Conservation (phyloP, 2,797 vertebrate genomes). For the Amblyraja radiata region DNA sequence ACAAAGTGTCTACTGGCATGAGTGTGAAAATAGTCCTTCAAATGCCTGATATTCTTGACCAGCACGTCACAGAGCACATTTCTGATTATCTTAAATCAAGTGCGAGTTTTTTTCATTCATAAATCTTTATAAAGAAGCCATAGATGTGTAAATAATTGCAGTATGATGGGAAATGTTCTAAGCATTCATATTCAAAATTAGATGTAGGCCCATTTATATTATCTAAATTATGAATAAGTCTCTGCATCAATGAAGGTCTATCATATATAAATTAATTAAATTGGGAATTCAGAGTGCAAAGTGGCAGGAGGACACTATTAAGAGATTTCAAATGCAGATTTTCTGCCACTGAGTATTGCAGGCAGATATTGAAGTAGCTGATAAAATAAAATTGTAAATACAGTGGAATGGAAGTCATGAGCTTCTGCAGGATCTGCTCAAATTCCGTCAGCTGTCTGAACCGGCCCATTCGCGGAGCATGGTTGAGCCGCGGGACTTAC, state of each 20-base stretch:
- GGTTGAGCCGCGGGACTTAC: too few species aligned
- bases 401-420: background rate
- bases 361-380: too few species aligned
- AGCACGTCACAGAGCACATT: background rate
- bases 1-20: background rate
- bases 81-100: background rate
- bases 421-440: background rate
- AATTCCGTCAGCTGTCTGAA: background rate
- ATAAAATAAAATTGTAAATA: too few species aligned
- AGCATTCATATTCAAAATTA: background rate
- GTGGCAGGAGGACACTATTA: background rate
- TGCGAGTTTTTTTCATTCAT: background rate
- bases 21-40: background rate
- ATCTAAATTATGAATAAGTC: background rate
- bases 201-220: background rate
- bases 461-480: too few species aligned
- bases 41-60: background rate
- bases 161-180: background rate
- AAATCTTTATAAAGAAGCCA: background rate
- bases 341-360: too few species aligned
- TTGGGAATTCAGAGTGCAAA: background rate
- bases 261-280: background rate
- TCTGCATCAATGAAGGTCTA: background rate
- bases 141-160: background rate
- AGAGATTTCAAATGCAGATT: too few species aligned